Evolutionary conservation across 2,888 invertebrate species (phyloP).

Genomic region (Cybosia mesomella): DNA sequence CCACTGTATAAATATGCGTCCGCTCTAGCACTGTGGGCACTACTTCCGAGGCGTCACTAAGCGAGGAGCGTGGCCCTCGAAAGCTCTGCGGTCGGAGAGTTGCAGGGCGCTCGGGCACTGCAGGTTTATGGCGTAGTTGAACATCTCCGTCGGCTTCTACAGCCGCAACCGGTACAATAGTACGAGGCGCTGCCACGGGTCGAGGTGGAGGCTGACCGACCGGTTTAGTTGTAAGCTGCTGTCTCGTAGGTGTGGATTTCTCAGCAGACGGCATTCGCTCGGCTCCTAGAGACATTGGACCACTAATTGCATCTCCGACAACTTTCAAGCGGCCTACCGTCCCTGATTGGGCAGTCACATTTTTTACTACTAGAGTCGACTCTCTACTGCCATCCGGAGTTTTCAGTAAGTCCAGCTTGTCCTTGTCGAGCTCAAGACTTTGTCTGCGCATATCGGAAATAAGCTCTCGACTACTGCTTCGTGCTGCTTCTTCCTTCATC

Average conservation of each 20-base stretch:
- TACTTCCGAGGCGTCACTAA: constrained; percentile 56
- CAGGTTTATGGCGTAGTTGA: constrained; percentile 90
- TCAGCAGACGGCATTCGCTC: constrained; percentile 39
- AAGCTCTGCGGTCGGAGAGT: constrained; percentile 88
- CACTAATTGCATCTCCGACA: constrained; percentile 65
- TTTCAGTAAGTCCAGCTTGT: constrained; percentile 69
- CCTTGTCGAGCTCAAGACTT: constrained; percentile 86
- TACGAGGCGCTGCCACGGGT: constrained; percentile 83
- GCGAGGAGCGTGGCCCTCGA: constrained; percentile 75
- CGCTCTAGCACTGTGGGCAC: constrained; percentile 87
- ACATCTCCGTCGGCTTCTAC: constrained; percentile 73
- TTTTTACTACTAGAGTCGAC: constrained; percentile 71
- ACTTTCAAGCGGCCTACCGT: constrained; percentile 79
- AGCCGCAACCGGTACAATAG: constrained; percentile 62
- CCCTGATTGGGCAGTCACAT: constrained; percentile 79
- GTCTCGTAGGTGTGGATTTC: constrained; percentile 48
- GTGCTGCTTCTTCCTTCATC: constrained; percentile 77
- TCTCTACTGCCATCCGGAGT: constrained; percentile 59
- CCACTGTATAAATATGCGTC: constrained; percentile 90
- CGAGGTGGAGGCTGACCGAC: constrained; percentile 61
- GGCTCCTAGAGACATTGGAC: constrained; percentile 73
- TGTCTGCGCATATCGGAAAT: constrained; percentile 80
- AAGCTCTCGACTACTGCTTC: constrained; percentile 76
- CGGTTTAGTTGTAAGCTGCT: constrained; percentile 45
- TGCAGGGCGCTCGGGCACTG: constrained; percentile 93